A percentile compares a stretch with the other conserved stretches of the same genome.
phyloP scores from a whole-genome alignment of 2,888 invertebrate genomes.

The Teleogryllus oceanicus region DNA sequence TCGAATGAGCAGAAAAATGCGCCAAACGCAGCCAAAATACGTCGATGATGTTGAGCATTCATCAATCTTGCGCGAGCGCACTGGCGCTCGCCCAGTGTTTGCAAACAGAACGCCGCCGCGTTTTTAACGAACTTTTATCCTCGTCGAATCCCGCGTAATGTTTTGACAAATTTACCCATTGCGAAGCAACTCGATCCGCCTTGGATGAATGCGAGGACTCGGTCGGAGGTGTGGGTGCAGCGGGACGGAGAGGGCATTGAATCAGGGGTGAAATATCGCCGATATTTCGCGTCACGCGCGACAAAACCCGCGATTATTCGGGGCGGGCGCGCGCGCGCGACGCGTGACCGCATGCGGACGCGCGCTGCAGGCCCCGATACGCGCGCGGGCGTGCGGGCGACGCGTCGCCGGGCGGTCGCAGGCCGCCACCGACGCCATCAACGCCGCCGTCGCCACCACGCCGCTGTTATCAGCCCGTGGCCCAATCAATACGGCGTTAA shows the following conservation, averaged over 20 bases:
- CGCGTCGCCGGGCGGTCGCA: no score
- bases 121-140: background rate
- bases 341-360: no score
- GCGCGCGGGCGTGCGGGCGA: no score
- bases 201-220: background rate
- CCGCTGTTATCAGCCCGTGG: background rate
- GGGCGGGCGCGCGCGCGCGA: no score
- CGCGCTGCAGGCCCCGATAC: no score
- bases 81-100: no score
- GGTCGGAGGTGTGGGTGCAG: background rate
- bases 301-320: background rate
- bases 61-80: no score
- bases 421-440: no score
- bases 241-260: background rate
- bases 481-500: background rate
- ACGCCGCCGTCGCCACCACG: background rate
- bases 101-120: no score
- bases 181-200: background rate
- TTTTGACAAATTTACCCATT: background rate
- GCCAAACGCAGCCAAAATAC: no score
- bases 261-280: background rate
- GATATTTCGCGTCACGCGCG: background rate
- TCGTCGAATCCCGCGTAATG: background rate
- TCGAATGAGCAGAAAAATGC: no score
- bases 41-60: no score